phyloP scores from a whole-genome alignment of 1,140 invertebrate species.

The Tetragonula clypearis region DNA sequence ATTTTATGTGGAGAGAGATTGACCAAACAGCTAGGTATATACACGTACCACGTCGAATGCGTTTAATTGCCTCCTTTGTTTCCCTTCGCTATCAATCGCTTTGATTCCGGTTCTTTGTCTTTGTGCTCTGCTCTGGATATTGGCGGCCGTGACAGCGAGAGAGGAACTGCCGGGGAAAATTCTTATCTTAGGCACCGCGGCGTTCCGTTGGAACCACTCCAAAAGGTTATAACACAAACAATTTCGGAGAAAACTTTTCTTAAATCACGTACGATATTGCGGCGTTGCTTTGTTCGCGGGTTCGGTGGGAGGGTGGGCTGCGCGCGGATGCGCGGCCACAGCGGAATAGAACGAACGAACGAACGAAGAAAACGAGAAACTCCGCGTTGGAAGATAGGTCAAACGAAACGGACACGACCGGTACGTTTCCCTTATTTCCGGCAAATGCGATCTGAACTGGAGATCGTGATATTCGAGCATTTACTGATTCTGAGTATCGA shows the following conservation, averaged over 20 bases:
- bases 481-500: too few relatives aligned
- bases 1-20: background rate
- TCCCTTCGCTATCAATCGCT: conserved; percentile 37
- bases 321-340: background rate
- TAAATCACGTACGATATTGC: conserved; percentile 69
- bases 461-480: too few relatives aligned
- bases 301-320: background rate
- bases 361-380: background rate
- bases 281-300: conserved; percentile 36
- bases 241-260: conserved; percentile 63
- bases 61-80: conserved; percentile 24
- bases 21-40: background rate
- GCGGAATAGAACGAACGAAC: background rate
- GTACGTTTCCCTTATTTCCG: conserved; percentile 18
- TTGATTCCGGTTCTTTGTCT: conserved; percentile 48
- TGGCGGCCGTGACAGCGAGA: conserved; percentile 47
- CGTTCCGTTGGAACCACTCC: conserved; percentile 54
- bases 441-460: conserved; percentile 22
- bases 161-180: conserved; percentile 44
- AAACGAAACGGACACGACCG: conserved; percentile 37
- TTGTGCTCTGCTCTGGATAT: conserved; percentile 51
- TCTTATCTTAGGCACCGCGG: conserved; percentile 60
- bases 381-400: conserved; percentile 28
- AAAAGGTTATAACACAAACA: conserved; percentile 61
- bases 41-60: background rate